A percentile compares a stretch with the other conserved stretches of the same genome.
These are phyloP conservation scores for Xiphophorus couchianus DNA, from an alignment of 2,113 vertebrate genomes.

Conservation along the genomic window DNA sequence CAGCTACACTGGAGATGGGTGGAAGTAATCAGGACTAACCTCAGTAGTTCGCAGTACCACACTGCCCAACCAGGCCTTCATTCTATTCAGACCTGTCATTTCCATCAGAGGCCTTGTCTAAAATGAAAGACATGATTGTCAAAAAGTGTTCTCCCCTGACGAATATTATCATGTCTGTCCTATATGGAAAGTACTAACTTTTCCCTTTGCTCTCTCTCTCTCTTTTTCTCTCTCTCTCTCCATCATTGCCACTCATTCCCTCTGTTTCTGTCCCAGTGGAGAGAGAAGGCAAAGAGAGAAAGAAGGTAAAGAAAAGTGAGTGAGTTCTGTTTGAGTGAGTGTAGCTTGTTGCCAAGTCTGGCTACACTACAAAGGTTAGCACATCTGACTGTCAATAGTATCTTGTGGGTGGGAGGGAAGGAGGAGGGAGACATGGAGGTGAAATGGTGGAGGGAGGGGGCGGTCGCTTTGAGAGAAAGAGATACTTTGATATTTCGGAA, in stretches of 20 bases:
- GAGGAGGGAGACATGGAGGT: conserved; percentile 75
- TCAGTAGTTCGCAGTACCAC: conserved; percentile 66
- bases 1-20: neutral
- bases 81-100: conserved; percentile 90
- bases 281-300: conserved; percentile 51
- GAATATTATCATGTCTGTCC: conserved; percentile 89
- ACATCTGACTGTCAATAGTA: conserved; percentile 99
- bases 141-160: conserved; percentile 83
- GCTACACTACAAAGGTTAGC: conserved; percentile 99
- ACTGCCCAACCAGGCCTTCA: no score
- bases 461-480: conserved; percentile 96
- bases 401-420: conserved; percentile 82
- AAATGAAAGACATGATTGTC: conserved; percentile 91
- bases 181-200: conserved; percentile 92
- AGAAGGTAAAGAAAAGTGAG: conserved; percentile 70
- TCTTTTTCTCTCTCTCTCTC: conserved; percentile 7
- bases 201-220: conserved; percentile 7
- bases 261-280: conserved; percentile 76
- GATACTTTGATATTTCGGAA: conserved; percentile 99
- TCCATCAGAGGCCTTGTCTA: conserved; percentile 94
- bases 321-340: conserved; percentile 92
- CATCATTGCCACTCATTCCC: conserved; percentile 40
- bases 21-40: conserved; percentile 75
- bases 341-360: conserved; percentile 95
- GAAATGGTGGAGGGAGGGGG: conserved; percentile 81